phyloP scores from a whole-genome alignment of 2,888 invertebrate genomes.

The Oeneis ivallda region DNA sequence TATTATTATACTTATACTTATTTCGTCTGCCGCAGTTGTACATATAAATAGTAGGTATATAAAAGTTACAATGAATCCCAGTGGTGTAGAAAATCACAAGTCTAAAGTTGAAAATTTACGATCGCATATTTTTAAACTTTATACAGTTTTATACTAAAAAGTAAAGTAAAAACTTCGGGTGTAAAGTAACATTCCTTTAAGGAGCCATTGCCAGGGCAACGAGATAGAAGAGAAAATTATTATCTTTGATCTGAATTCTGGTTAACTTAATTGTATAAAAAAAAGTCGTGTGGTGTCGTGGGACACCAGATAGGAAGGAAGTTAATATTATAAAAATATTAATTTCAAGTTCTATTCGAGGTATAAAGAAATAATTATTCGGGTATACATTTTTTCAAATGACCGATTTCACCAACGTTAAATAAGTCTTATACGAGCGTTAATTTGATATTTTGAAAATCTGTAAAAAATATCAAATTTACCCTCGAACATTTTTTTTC shows the following conservation, averaged over 20 bases:
- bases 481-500: too few relatives aligned
- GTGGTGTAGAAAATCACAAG: conserved; percentile 18
- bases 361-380: too few relatives aligned
- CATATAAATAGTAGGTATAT: conserved; percentile 20
- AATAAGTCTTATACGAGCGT: too few relatives aligned
- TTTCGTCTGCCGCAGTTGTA: not conserved
- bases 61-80: conserved; percentile 9
- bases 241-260: not conserved
- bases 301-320: too few relatives aligned
- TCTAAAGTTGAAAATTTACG: conserved; percentile 25
- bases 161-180: not conserved
- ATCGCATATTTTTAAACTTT: conserved; percentile 28
- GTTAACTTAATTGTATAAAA: not conserved
- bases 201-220: not conserved
- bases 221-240: not conserved
- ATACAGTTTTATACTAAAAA: conserved; percentile 11
- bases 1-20: not conserved
- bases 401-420: too few relatives aligned
- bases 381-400: too few relatives aligned
- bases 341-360: too few relatives aligned
- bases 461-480: too few relatives aligned
- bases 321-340: too few relatives aligned
- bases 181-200: conserved; percentile 2
- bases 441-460: too few relatives aligned
- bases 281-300: too few relatives aligned